Percentiles rank a stretch among this genome's conserved stretches.
phyloP scores from a whole-genome alignment of 1,140 invertebrate genomes.

The Drosophila sulfurigaster region DNA sequence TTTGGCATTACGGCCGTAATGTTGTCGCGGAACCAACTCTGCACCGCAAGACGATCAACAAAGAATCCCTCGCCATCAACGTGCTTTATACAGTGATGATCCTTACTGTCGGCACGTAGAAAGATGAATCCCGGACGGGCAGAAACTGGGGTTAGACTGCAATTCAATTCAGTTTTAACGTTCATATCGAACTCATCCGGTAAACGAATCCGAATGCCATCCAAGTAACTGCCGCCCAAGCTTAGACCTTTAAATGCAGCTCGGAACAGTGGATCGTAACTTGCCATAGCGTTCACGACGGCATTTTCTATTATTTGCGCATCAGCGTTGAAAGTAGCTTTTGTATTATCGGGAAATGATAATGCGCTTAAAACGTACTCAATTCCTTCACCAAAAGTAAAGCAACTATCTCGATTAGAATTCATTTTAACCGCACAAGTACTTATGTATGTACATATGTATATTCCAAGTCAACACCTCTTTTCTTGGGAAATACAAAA shows the following conservation, averaged over 20 bases:
- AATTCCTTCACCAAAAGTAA: conserved; percentile 44
- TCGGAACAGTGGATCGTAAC: conserved; percentile 35
- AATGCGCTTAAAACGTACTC: conserved; percentile 36
- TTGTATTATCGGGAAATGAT: conserved; percentile 14
- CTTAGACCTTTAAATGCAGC: conserved; percentile 40
- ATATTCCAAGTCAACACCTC: background rate
- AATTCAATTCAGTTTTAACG: conserved; percentile 22
- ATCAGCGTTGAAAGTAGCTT: conserved; percentile 29
- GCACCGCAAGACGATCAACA: conserved; percentile 41
- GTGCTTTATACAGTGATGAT: conserved; percentile 6
- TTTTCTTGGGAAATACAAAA: background rate
- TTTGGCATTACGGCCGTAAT: conserved; percentile 36
- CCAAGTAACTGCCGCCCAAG: conserved; percentile 51
- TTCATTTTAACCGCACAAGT: background rate
- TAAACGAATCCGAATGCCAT: conserved; percentile 33
- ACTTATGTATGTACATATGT: background rate
- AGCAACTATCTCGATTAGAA: background rate
- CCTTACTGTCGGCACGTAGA: background rate
- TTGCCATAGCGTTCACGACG: conserved; percentile 33
- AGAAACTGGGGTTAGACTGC: conserved; percentile 9
- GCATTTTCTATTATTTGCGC: conserved; percentile 48
- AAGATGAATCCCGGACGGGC: conserved; percentile 18
- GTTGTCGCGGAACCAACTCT: conserved; percentile 46
- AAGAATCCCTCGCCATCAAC: conserved; percentile 13
- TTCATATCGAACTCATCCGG: conserved; percentile 64